These are phyloP conservation scores for Parotia lawesii DNA, from an alignment of 2,113 vertebrate genomes.

Conservation along the genomic window DNA sequence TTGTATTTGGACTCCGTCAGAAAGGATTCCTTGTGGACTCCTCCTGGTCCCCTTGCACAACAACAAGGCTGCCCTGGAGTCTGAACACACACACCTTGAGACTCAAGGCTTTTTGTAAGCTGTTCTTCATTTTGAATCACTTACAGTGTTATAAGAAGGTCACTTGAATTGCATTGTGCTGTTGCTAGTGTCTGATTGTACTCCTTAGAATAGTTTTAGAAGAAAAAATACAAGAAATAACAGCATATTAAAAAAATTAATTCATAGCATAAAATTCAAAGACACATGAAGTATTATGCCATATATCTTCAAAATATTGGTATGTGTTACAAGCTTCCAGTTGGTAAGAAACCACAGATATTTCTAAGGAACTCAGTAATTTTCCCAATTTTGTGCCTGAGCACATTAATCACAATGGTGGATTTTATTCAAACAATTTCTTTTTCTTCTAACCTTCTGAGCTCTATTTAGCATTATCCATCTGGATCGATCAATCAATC, in stretches of 20 bases:
- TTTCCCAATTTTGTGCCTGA: neutral
- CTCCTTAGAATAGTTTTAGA: neutral
- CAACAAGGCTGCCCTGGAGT: neutral
- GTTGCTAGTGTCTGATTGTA: neutral
- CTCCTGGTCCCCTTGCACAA: neutral
- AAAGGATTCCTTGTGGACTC: neutral
- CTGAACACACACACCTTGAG: neutral
- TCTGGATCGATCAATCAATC: neutral
- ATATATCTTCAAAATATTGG: neutral
- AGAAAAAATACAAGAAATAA: neutral
- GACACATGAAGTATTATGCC: neutral
- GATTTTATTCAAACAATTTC: neutral
- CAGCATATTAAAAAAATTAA: neutral
- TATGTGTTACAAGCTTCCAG: neutral
- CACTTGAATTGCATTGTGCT: neutral
- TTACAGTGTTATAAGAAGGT: neutral
- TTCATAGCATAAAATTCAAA: neutral
- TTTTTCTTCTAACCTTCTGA: neutral
- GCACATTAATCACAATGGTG: neutral
- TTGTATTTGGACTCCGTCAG: neutral
- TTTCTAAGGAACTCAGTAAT: neutral
- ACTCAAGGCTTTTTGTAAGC: neutral
- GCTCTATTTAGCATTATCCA: neutral
- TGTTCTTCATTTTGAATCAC: accelerated
- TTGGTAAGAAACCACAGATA: neutral